Base-by-base conservation (phyloP, 2,113 vertebrate species). In the Hippocampus zosterae region DNA sequence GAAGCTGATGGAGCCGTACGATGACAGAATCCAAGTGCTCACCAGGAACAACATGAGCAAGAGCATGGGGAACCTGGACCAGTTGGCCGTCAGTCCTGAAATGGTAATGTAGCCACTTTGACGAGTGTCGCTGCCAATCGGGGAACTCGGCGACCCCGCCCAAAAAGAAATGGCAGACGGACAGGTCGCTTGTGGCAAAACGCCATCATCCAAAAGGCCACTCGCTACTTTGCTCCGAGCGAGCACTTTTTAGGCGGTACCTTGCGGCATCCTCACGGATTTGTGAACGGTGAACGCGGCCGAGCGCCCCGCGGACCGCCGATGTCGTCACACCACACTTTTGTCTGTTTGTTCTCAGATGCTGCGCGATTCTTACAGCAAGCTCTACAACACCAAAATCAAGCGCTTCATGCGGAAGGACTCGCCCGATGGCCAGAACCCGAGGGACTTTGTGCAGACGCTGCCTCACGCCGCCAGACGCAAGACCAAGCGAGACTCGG, bases 371-470 rank as follows among this genome's bases (percentile, higher is more conserved):
- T 87, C 89, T 44, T 92, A 93, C 80, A 87, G n/a, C 81, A 92
- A 86, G 79, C 84, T 93, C 69, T 93, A 76, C 84, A 89, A 91
- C 61, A 12, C 76, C 66, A 93, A 90, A 83, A 90, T 93, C 76
- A 92, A 78, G 78, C 91, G 23, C 81, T 92, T 84, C 65, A 84
- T 93, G 71, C 90, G 53, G 71, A 71, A 33, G n/a, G 69, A 79
- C 62, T 9, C 23, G 21, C 9, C 29, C 18, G 23, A 46, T 56
- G 5, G 56, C 25, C 68, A 64, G 8, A 75, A 69, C 1, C 12
- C 40, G 8, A 68, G 71, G 3, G n/a, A 44, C 59, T 50, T 62
- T 13, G 7, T 12, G 21, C 50, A 50, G 68, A 15, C 63, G 23
- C 65, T 23, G 21, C 55, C 78, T 19, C 67, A 50, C 21, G 62